A percentile compares a stretch with the other conserved stretches of the same genome.
phyloP scores from a whole-genome alignment of 2,797 vertebrate genomes.

The Heteromormyrus szaboi region DNA sequence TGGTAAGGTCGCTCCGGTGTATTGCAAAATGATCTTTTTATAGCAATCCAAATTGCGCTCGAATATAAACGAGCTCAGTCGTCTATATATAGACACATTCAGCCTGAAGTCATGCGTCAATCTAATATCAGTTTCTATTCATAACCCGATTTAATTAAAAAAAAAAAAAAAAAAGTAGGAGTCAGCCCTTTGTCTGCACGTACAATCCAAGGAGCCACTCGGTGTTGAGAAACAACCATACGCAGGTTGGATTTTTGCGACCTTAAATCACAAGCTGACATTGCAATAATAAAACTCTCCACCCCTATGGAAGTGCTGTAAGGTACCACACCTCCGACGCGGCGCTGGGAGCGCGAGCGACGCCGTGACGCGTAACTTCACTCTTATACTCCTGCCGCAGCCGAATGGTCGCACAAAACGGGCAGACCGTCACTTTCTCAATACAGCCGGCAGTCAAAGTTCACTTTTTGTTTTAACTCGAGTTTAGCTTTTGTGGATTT shows the following conservation, averaged over 20 bases:
- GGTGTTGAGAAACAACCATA: not conserved
- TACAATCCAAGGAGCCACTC: not conserved
- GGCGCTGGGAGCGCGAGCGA: constrained; percentile 28
- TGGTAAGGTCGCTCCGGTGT: constrained; percentile 59
- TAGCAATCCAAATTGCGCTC: not conserved
- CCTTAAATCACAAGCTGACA: constrained; percentile 68
- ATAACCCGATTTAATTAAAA: not conserved
- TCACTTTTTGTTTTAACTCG: not conserved
- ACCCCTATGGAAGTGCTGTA: constrained; percentile 49
- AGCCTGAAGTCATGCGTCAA: not conserved
- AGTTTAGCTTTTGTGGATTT: constrained; percentile 35
- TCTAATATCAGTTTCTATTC: not conserved
- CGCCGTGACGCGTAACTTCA: constrained; percentile 23
- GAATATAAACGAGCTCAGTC: not conserved
- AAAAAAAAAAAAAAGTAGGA: not conserved
- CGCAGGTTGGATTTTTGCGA: constrained; percentile 32
- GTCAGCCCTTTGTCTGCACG: not conserved
- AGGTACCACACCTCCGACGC: constrained; percentile 52
- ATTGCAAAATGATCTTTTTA: not conserved
- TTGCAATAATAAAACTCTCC: constrained; percentile 51
- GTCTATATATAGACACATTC: not conserved
- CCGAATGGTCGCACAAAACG: not conserved
- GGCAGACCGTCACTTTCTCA: not conserved
- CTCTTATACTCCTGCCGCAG: constrained; percentile 20
- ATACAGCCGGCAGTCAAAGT: constrained; percentile 24